These are phyloP conservation scores for Agrotis exclamationis DNA, from an alignment of 2,888 invertebrate species.

Conservation along the genomic window DNA sequence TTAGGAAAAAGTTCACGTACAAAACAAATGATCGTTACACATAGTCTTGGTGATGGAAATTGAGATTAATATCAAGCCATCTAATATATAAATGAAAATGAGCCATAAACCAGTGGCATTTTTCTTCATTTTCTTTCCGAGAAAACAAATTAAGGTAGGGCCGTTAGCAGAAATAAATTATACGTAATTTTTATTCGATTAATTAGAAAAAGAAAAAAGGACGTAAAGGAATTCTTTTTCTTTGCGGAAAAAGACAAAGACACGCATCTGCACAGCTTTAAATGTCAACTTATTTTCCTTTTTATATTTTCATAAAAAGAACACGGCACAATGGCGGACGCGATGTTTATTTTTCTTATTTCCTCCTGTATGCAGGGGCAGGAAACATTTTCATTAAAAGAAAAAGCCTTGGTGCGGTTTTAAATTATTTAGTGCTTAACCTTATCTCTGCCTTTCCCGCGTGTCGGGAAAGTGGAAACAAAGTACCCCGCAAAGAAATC, in stretches of 20 bases:
- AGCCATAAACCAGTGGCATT: conserved; percentile 48
- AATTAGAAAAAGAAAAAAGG: conserved; percentile 7
- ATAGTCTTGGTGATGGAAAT: conserved; percentile 46
- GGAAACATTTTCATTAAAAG: conserved; percentile 36
- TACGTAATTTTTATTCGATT: not conserved
- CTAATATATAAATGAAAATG: conserved; percentile 51
- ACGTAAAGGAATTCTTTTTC: not conserved
- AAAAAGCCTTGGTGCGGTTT: conserved; percentile 16
- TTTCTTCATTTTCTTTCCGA: conserved; percentile 49
- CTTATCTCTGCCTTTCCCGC: conserved; percentile 37
- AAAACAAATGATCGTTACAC: conserved; percentile 39
- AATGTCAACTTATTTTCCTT: conserved; percentile 10
- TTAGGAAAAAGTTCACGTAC: conserved; percentile 48
- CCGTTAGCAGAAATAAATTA: conserved; percentile 31
- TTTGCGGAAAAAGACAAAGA: not conserved
- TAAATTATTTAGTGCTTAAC: conserved; percentile 48
- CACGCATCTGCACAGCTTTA: not conserved
- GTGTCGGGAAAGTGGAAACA: conserved; percentile 37
- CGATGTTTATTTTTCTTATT: conserved; percentile 17
- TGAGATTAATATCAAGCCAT: conserved; percentile 61
- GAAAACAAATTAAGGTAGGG: conserved; percentile 37
- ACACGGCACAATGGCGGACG: not conserved
- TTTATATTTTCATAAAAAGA: conserved; percentile 25
- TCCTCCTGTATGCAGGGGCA: conserved; percentile 9
- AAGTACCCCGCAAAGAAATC: conserved; percentile 46